Evolutionary conservation across 2,888 invertebrate species (phyloP), one percentile per base, ranked within the genome.

Genomic region (Parnassius orleans): DNA sequence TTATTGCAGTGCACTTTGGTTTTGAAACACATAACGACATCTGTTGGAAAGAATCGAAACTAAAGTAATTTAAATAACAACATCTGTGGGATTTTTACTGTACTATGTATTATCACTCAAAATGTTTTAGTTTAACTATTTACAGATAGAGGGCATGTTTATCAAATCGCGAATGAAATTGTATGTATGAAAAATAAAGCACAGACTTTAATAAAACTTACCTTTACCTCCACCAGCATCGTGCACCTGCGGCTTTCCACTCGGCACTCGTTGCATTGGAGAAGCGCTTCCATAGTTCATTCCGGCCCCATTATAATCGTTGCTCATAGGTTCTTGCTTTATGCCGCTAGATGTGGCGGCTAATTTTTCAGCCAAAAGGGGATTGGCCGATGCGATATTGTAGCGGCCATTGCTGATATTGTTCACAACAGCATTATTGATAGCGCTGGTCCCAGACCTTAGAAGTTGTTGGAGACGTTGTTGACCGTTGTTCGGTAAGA

Each of bases 371-470:
- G 97, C 97, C 66, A 97, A 92, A 69, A 97, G 86, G 14, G 97
- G 97, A 86, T 97, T 97, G 54, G 96, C 95, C 11, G 97, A 96
- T 42, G 96, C 96, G 68, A 97, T 96, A 71, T 96, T 96, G 81
- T 95, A 95, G 80, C 95, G 89, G 72, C 93, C 93, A 75, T 93
- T 92, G 75, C 92, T 92, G 66, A 90, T 92, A 54, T 83, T 89
- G 66, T 83, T 88, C n/a, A 83, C 78, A 62, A 90, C 84, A 65
- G 81, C 85, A 72, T 86, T 87, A 80, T 90, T 84, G 82, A 91
- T 81, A 74, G 93, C 83, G 79, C 84, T 80, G 70, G 93, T 84
- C 78, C 93, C 83, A 63, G 92, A 86, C 64, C 89, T 73, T 66
- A 90, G 76, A 67, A 91, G 72, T 66, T 90, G 92, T 63, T 92